Evolutionary conservation across 1,140 invertebrate species (phyloP), one percentile per base, ranked within the genome.

Genomic region (Ridgeia piscesae): DNA sequence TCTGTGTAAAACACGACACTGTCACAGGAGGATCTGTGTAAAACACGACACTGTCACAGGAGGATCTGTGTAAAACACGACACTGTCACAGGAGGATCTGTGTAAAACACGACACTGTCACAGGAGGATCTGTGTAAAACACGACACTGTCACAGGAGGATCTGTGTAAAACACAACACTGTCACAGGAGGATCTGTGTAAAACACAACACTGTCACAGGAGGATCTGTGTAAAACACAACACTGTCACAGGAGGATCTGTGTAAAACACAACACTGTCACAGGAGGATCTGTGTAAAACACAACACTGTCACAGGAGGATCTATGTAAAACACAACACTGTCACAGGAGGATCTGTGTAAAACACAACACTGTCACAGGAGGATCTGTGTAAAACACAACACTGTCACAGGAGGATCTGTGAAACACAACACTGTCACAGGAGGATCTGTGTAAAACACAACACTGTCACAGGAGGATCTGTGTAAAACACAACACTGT

Each of bases 251-350:
- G 58, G 2, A 31, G 58, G 27, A 4, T 77, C 58, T 77, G 58
- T 42, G 42, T 4, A 11, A 11, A 42, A n/a, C n/a, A n/a, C n/a
- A n/a, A n/a, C n/a, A n/a, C n/a, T n/a, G n/a, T n/a, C n/a, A n/a
- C n/a, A n/a, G n/a, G n/a, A n/a, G n/a, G 8, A 96, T 96, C 94
- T 95, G 92, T n/a, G 92, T 35, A 48, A 90, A 89, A 33, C 92
- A 33, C 34, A 21, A 92, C 42, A 42, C 42, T 77, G 27, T 50
- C 21, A 50, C 48, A 50, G 58, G 2, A 31, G 58, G 27, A 4
- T 77, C 58, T 77, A 21, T 42, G 42, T 4, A 11, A 11, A 92
- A 33, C 92, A 33, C 34, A 21, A 92, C 42, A 42, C 42, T 77
- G 27, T 50, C 21, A 50, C 48, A 50, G 58, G 2, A 31, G 58